phyloP scores from a whole-genome alignment of 2,113 vertebrate genomes.

The Protomyctophum bolini region DNA sequence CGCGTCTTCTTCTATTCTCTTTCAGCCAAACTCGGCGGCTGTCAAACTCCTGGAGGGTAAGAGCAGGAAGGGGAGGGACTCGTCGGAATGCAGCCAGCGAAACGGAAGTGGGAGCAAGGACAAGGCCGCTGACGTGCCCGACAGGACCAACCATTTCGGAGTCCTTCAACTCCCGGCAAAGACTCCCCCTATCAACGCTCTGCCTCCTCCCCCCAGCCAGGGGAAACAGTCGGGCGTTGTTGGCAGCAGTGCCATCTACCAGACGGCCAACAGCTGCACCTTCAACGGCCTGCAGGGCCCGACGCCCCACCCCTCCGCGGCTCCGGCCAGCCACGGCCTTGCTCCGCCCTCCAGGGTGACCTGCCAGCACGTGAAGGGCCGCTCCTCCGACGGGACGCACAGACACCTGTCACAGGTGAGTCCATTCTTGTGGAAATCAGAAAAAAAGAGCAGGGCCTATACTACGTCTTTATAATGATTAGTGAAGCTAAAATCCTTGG shows the following conservation, averaged over 20 bases:
- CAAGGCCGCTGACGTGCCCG: constrained; percentile 63
- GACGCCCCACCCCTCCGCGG: constrained; percentile 66
- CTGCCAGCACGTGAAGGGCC: constrained; percentile 58
- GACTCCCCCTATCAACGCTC: constrained; percentile 79
- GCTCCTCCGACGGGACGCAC: constrained; percentile 57
- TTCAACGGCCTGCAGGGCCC: constrained; percentile 53
- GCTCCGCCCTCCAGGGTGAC: constrained; percentile 80
- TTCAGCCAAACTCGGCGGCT: constrained; percentile 83
- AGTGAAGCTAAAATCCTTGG: too few relatives aligned
- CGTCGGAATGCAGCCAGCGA: constrained; percentile 80
- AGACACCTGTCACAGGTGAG: constrained; percentile 81
- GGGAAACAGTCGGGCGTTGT: constrained; percentile 46
- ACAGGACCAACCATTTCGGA: constrained; percentile 71
- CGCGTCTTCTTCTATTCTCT: constrained; percentile 42
- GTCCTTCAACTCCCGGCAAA: constrained; percentile 76
- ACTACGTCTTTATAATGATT: too few relatives aligned
- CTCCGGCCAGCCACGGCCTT: constrained; percentile 77
- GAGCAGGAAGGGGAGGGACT: constrained; percentile 78
- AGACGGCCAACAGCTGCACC: constrained; percentile 35
- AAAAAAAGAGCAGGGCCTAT: too few relatives aligned
- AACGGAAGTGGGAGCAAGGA: constrained; percentile 62
- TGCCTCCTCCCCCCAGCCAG: constrained; percentile 71
- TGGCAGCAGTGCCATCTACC: constrained; percentile 78
- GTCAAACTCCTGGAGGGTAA: constrained; percentile 83
- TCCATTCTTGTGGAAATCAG: background rate